These are phyloP conservation scores for Diploptera punctata DNA, from an alignment of 2,888 invertebrate species.

Conservation along the genomic window DNA sequence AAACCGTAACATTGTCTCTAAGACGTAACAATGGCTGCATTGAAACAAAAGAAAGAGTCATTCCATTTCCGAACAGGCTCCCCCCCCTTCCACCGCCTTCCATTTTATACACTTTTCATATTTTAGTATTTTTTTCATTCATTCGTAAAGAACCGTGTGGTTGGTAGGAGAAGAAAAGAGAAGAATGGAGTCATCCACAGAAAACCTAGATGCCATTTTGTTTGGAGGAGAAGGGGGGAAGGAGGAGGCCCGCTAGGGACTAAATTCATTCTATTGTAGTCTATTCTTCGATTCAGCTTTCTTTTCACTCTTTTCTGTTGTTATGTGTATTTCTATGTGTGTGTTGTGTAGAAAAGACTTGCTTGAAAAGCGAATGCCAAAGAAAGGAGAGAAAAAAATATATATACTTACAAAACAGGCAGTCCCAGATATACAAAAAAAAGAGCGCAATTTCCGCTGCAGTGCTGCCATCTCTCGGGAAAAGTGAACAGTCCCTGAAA, in stretches of 20 bases:
- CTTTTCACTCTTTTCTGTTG: conserved; percentile 6
- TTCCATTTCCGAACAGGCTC: conserved; percentile 22
- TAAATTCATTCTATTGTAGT: conserved; percentile 6
- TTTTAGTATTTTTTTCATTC: conserved; percentile 31
- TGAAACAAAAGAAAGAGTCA: conserved; percentile 21
- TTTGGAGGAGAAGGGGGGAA: conserved; percentile 2
- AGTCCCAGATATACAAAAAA: not conserved
- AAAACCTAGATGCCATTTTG: conserved; percentile 39
- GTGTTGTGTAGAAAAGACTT: not conserved
- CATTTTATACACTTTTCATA: conserved; percentile 34
- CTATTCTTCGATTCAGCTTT: conserved; percentile 6
- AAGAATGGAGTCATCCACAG: conserved; percentile 34
- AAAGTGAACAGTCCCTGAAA: not conserved
- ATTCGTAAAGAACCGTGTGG: conserved; percentile 22
- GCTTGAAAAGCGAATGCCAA: not conserved
- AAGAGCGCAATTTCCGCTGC: conserved; percentile 12
- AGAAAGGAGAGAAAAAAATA: not conserved
- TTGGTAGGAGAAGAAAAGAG: conserved; percentile 21
- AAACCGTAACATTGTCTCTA: not conserved
- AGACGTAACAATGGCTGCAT: conserved; percentile 11
- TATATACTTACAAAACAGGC: not conserved
- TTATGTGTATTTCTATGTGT: conserved; percentile 32
- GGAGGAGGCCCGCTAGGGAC: not conserved
- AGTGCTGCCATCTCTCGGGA: conserved; percentile 4
- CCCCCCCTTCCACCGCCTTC: conserved; percentile 4